phyloP scores from a whole-genome alignment of 2,888 invertebrate species.

The Spatulosminthurus flaviceps region DNA sequence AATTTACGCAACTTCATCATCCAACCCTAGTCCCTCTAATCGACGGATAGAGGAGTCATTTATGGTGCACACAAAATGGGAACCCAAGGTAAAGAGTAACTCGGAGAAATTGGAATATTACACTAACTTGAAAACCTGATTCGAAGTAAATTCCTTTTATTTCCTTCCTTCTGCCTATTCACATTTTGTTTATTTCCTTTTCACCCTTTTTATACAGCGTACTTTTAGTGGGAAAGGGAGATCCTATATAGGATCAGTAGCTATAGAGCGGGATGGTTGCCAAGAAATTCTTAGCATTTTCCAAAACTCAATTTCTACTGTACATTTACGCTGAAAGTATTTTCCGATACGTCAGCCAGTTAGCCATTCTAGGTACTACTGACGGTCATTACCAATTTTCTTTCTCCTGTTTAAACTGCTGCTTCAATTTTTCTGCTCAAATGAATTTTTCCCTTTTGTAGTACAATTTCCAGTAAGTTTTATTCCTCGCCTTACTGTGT shows the following conservation, averaged over 20 bases:
- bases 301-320: not conserved
- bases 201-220: not conserved
- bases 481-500: no score
- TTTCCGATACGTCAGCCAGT: not conserved
- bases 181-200: not conserved
- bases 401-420: no score
- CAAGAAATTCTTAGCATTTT: not conserved
- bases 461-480: no score
- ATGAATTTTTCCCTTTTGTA: no score
- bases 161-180: not conserved
- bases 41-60: slow-evolving; percentile 28
- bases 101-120: not conserved
- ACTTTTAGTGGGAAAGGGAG: no score
- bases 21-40: not conserved
- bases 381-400: no score
- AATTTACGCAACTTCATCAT: slow-evolving; percentile 50
- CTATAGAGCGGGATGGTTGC: not conserved
- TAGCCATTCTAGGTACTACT: no score
- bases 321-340: not conserved
- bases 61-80: slow-evolving; percentile 15
- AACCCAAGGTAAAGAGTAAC: slow-evolving; percentile 19
- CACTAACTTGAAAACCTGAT: not conserved
- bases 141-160: not conserved
- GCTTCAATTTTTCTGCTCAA: no score
- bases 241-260: not conserved